phyloP scores from a whole-genome alignment of 2,113 vertebrate species.

The Tetraodon nigroviridis region DNA sequence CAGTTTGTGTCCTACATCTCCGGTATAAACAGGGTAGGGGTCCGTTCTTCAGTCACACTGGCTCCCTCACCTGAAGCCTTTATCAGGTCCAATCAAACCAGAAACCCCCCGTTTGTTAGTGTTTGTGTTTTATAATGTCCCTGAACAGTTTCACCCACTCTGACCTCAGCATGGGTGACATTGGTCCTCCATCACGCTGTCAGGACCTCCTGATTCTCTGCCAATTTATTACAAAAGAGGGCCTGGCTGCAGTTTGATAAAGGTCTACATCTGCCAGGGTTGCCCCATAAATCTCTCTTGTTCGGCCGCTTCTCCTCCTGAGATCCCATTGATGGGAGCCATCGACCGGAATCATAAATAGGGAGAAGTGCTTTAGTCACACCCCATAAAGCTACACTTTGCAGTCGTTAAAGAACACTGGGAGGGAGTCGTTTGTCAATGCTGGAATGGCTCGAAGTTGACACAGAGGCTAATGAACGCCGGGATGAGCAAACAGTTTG shows the following conservation, averaged over 20 bases:
- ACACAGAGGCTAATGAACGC: slow-evolving; percentile 2
- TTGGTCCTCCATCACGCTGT: slow-evolving; percentile 38
- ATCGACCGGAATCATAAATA: slow-evolving; percentile 65
- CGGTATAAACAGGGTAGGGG: too few species aligned
- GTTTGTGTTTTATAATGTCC: too few species aligned
- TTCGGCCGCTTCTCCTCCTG: slow-evolving; percentile 40
- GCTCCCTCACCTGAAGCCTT: too few species aligned
- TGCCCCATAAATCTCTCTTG: slow-evolving; percentile 56
- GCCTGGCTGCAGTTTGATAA: slow-evolving; percentile 52
- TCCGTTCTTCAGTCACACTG: too few species aligned
- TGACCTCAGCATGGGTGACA: slow-evolving; percentile 27
- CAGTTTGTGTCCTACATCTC: too few species aligned
- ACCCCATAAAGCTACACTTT: slow-evolving; percentile 58
- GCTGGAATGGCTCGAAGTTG: slow-evolving; percentile 23
- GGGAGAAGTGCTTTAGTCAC: slow-evolving; percentile 62
- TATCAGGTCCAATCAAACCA: too few species aligned
- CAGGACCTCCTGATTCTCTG: slow-evolving; percentile 45
- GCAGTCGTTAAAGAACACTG: slow-evolving; percentile 43
- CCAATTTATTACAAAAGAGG: slow-evolving; percentile 26
- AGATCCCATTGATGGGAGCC: slow-evolving; percentile 52
- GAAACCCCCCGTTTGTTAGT: too few species aligned
- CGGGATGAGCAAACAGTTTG: slow-evolving; percentile 20
- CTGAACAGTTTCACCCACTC: too few species aligned
- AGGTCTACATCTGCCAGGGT: slow-evolving; percentile 24
- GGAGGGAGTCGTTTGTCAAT: slow-evolving; percentile 43